Evolutionary conservation across 2,113 vertebrate genomes (phyloP), one percentile per base, ranked within the genome.

Genomic region (Gymnocephalus cernua): DNA sequence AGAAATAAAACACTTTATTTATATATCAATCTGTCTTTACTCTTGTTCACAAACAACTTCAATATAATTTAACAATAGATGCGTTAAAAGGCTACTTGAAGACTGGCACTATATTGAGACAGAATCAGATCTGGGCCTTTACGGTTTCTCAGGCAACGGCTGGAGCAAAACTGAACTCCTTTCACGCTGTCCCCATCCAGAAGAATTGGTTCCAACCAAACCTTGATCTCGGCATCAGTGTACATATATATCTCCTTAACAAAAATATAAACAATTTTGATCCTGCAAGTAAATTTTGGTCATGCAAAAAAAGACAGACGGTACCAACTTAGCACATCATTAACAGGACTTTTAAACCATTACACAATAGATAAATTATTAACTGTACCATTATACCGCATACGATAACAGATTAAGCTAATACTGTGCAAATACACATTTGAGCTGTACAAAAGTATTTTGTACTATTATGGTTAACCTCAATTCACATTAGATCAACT

Each of bases 51-150:
- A 95, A 94, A 95, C 93, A 93, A 94, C 85, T 94, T 93, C 89
- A 91, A 95, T 93, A 95, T 94, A 92, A 93, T 93, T 90, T 94
- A 94, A 92, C 89, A 89, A 93, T 77, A 89, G 78, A 89, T 91
- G 88, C 86, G 75, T 94, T 86, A 88, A 91, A 92, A 95, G 94
- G 91, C 93, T 94, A 93, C 84, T 91, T 91, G 79, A 94, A 91
- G 92, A 95, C 95, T 97, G 96, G 96, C 95, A 96, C 95, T 95
- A 96, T 91, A 88, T 80, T 76, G 90, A 93, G 91, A 95, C 91
- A 95, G 76, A 94, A 94, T 95, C 93, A 94, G 87, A 95, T 87
- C 77, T 90, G 93, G 65, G 87, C 80, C 83, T 88, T 91, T 77
- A 90, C 74, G 16, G 72, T 94, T 88, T 90, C 77, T 91, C 89